Conservation (phyloP, 2,797 vertebrate genomes). For the Cossypha caffra region DNA sequence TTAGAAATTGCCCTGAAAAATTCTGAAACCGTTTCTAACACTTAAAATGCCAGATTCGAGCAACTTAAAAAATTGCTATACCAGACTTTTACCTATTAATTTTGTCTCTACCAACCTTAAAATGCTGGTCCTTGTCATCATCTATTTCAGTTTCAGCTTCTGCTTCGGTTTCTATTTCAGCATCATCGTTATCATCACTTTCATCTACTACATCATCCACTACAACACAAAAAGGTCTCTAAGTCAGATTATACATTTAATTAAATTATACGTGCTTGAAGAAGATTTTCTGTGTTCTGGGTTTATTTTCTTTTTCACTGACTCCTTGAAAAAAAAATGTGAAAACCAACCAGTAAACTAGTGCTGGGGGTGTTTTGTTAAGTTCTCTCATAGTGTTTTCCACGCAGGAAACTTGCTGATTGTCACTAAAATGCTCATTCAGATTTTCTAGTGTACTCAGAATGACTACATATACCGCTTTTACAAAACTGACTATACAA, state of each 20-base stretch:
- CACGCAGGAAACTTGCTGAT: background rate
- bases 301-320: background rate
- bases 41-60: background rate
- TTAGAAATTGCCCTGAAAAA: background rate
- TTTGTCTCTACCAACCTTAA: conserved; percentile 77
- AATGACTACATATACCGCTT: background rate
- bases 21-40: background rate
- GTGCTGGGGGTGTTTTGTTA: background rate
- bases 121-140: conserved; percentile 84
- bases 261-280: background rate
- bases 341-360: background rate
- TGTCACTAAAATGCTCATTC: background rate
- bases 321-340: background rate
- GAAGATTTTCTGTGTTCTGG: background rate
- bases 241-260: conserved; percentile 45
- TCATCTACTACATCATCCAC: conserved; percentile 98
- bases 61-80: background rate
- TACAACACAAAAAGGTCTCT: conserved; percentile 74
- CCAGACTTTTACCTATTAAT: background rate
- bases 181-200: conserved; percentile 94
- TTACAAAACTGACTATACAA: background rate
- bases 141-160: conserved; percentile 92
- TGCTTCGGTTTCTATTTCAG: conserved; percentile 86
- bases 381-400: background rate
- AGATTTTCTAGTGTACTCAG: background rate